phyloP scores from a whole-genome alignment of 2,113 vertebrate species.

The Rhineura floridana region DNA sequence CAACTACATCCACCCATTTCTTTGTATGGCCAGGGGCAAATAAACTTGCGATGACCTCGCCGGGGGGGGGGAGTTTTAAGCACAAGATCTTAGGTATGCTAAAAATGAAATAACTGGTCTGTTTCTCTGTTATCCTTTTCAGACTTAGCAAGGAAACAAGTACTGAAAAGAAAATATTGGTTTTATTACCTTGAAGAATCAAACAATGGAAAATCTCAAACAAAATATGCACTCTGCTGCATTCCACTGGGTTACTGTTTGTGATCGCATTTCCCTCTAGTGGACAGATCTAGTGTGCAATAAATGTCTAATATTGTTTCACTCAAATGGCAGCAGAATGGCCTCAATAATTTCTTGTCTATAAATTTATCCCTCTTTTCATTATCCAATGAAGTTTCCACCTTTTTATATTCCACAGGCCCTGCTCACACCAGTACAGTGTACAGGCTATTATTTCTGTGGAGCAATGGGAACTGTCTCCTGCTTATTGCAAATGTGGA shows the following conservation, averaged over 20 bases:
- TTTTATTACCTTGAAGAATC: neutral
- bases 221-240: neutral
- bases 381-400: too few species aligned
- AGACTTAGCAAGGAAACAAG: neutral
- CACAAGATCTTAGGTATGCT: neutral
- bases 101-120: neutral
- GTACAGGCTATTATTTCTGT: neutral
- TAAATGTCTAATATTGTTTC: neutral
- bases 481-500: neutral
- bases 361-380: neutral
- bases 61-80: neutral
- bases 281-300: conserved; percentile 9
- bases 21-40: neutral
- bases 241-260: accelerated
- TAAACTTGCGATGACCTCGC: neutral
- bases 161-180: neutral
- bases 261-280: conserved; percentile 57
- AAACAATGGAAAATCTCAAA: conserved; percentile 1
- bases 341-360: neutral
- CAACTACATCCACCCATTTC: neutral
- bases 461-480: neutral
- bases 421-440: too few species aligned
- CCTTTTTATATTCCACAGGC: neutral
- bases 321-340: neutral
- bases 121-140: neutral